Conservation (phyloP, 1,140 invertebrate genomes). For the Listronotus bonariensis region DNA sequence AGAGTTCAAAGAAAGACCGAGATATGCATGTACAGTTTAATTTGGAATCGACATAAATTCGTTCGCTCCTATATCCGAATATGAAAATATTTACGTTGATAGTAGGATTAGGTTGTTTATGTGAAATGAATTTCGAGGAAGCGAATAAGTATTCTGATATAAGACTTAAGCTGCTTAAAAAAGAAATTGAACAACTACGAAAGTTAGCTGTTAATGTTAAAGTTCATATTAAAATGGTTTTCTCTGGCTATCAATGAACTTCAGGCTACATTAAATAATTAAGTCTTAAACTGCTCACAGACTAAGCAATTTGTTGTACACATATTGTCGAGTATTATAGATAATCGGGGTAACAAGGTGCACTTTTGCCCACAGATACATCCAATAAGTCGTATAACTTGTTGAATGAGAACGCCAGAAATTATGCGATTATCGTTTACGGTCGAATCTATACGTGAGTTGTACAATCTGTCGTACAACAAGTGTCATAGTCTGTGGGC, state of each 20-base stretch:
- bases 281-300: too few relatives aligned
- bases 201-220: slow-evolving; percentile 52
- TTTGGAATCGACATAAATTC: slow-evolving; percentile 41
- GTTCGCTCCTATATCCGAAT: slow-evolving; percentile 43
- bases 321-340: too few relatives aligned
- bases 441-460: too few relatives aligned
- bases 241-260: slow-evolving; percentile 52
- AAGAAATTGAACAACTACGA: slow-evolving; percentile 51
- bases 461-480: too few relatives aligned
- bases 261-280: slow-evolving; percentile 25
- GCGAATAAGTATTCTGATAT: slow-evolving; percentile 52
- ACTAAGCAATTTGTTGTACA: too few relatives aligned
- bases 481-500: too few relatives aligned
- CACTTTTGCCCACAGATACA: too few relatives aligned
- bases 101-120: slow-evolving; percentile 48
- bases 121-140: slow-evolving; percentile 51
- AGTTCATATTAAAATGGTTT: slow-evolving; percentile 52
- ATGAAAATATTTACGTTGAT: slow-evolving; percentile 44
- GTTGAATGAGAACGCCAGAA: too few relatives aligned
- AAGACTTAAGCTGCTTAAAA: slow-evolving; percentile 46
- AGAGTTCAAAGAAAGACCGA: slow-evolving; percentile 45
- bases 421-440: too few relatives aligned
- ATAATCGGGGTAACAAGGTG: too few relatives aligned
- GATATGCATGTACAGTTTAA: slow-evolving; percentile 44
- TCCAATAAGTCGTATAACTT: too few relatives aligned